phyloP scores from a whole-genome alignment of 2,888 invertebrate species.

The Hydrotaea cyrtoneurina region DNA sequence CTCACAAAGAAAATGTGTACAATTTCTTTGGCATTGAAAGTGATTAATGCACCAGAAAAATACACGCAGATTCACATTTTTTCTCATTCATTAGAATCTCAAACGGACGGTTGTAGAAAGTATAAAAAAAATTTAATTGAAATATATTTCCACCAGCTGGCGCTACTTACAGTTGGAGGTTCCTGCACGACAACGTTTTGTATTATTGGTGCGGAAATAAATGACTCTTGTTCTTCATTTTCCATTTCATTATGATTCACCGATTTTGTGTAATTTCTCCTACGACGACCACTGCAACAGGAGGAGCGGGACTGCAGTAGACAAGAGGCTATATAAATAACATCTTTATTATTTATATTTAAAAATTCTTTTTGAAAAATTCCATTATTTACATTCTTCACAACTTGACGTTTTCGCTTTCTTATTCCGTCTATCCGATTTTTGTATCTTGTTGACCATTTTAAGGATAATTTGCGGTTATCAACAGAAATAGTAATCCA shows the following conservation, averaged over 20 bases:
- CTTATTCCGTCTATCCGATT: neutral
- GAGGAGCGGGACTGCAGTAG: neutral
- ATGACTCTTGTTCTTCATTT: neutral
- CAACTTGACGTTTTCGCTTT: neutral
- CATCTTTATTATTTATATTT: neutral
- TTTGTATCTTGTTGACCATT: neutral
- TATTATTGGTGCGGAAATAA: neutral
- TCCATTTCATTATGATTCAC: neutral
- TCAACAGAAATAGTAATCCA: too few species aligned
- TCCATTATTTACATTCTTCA: neutral
- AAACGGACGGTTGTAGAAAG: neutral
- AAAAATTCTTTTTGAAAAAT: neutral
- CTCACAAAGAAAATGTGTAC: conserved; percentile 4
- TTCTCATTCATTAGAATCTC: conserved; percentile 2
- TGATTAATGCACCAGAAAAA: neutral
- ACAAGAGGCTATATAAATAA: neutral
- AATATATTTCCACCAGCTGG: neutral
- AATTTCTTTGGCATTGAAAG: conserved; percentile 51
- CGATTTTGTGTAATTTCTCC: neutral
- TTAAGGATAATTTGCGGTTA: neutral
- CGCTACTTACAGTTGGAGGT: conserved; percentile 26
- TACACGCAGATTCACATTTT: neutral
- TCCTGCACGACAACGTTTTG: neutral
- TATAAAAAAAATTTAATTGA: neutral
- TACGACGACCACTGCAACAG: neutral